phyloP scores from a whole-genome alignment of 2,113 vertebrate species.

The Ciconia stormi region DNA sequence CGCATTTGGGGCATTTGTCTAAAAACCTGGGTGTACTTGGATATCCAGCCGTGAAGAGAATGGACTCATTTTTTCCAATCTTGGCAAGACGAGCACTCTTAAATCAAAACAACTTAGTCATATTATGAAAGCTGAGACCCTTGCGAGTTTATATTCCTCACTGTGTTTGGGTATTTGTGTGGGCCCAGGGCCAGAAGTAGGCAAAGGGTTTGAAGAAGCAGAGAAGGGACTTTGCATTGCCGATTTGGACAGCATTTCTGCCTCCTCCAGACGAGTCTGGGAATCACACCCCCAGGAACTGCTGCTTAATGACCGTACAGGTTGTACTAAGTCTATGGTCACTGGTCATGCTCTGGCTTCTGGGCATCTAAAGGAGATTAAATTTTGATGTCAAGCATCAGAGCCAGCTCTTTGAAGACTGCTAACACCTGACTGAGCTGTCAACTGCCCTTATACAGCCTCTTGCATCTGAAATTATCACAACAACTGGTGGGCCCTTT shows the following conservation, averaged over 20 bases:
- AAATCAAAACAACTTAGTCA: slow-evolving; percentile 64
- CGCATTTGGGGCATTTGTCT: neutral
- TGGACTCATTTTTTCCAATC: slow-evolving; percentile 51
- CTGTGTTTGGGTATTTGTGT: slow-evolving; percentile 23
- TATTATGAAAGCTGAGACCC: slow-evolving; percentile 51
- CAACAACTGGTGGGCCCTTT: neutral
- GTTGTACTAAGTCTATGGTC: neutral
- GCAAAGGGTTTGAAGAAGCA: neutral
- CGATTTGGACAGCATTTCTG: neutral
- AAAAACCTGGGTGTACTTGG: slow-evolving; percentile 21
- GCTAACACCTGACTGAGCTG: neutral
- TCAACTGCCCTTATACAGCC: neutral
- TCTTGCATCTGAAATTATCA: neutral
- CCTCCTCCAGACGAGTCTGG: neutral
- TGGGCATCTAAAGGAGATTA: neutral
- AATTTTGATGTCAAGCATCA: neutral
- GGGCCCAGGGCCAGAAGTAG: neutral
- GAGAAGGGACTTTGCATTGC: neutral
- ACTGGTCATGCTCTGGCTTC: neutral
- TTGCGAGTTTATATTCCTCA: neutral
- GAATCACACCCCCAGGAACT: neutral
- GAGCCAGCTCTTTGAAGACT: neutral
- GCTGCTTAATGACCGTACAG: neutral
- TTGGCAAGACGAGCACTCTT: slow-evolving; percentile 25
- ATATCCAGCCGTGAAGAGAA: slow-evolving; percentile 42